Base-by-base conservation (phyloP, 2,797 vertebrate genomes). In the Rhynchonycteris naso region DNA sequence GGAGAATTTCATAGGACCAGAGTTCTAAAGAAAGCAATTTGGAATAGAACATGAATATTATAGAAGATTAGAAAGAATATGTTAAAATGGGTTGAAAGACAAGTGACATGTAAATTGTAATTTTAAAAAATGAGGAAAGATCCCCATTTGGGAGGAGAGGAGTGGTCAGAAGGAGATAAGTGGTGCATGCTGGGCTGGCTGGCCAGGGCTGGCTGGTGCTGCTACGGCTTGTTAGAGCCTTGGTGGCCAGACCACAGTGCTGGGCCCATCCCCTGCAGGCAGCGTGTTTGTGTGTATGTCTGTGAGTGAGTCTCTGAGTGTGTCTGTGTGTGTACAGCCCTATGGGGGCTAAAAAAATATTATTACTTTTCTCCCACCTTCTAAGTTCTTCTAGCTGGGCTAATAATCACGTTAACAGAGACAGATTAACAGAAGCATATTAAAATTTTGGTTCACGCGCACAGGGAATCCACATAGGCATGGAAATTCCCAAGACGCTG, bases 151-250 rank as follows among this genome's bases (percentile, higher is more conserved):
- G 16, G n/a, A 88, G 54, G 28, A 76, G 7, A 3, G 13, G 21
- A 10, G 0, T 1, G 11, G 24, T 28, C 52, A 28, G 75, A 69
- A 65, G 52, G 24, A 9, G 35, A 3, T n/a, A 7, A 1, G 1
- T 19, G 33, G 15, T 4, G 19, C 19, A 5, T 30, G 38, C 7
- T 6, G 54, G 30, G 74, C 1, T 18, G 54, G 19, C 61, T 0
- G 0, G 28, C 2, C 61, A 26, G 4, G 71, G 75, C 43, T 24
- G 18, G 81, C 10, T 13, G 35, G 21, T 0, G n/a, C 43, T 43
- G 6, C 11, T 14, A 18, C 0, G 0, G 0, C 56, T 10, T 21
- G 16, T 58, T 16, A 56, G 35, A 61, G 28, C 8, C 56, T 50
- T 2, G 1, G 15, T 2, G 3, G 22, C 4, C 30, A 69, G 56